Evolutionary conservation across 2,888 invertebrate genomes (phyloP).

Genomic region (Athetis lepigone): DNA sequence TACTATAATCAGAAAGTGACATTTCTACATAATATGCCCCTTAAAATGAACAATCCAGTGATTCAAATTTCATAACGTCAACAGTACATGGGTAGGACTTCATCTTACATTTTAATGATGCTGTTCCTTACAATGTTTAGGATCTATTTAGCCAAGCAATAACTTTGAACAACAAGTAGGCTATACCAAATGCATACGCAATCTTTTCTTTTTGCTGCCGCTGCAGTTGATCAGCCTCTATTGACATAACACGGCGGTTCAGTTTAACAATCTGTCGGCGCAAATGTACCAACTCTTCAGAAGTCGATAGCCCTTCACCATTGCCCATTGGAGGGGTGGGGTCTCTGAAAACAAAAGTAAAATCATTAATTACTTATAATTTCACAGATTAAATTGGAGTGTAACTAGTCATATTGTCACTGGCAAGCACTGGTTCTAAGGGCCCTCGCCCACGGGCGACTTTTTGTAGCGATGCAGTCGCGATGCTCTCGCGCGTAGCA

Average conservation of each 20-base stretch:
- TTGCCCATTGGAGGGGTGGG: slow-evolving; percentile 92
- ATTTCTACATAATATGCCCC: slow-evolving; percentile 71
- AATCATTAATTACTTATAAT: too few species aligned
- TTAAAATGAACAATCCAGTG: slow-evolving; percentile 67
- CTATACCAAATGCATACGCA: slow-evolving; percentile 95
- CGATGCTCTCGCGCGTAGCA: too few species aligned
- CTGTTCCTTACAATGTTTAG: slow-evolving; percentile 74
- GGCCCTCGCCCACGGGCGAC: too few species aligned
- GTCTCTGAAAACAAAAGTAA: slow-evolving; percentile 91
- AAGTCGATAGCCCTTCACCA: slow-evolving; percentile 92
- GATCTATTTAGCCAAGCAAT: slow-evolving; percentile 94
- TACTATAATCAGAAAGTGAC: slow-evolving; percentile 71
- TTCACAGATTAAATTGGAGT: too few species aligned
- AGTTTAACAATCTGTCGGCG: slow-evolving; percentile 96
- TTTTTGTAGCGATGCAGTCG: too few species aligned
- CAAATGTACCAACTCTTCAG: slow-evolving; percentile 95
- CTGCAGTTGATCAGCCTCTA: slow-evolving; percentile 96
- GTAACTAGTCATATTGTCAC: too few species aligned
- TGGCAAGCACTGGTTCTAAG: too few species aligned
- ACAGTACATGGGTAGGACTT: slow-evolving; percentile 78
- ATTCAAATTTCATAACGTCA: slow-evolving; percentile 79
- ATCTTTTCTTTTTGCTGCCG: slow-evolving; percentile 96
- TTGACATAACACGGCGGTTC: slow-evolving; percentile 95
- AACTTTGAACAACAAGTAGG: slow-evolving; percentile 96
- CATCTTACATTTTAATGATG: slow-evolving; percentile 81